Base-by-base conservation (phyloP, 2,888 invertebrate species). In the Tigriopus californicus region DNA sequence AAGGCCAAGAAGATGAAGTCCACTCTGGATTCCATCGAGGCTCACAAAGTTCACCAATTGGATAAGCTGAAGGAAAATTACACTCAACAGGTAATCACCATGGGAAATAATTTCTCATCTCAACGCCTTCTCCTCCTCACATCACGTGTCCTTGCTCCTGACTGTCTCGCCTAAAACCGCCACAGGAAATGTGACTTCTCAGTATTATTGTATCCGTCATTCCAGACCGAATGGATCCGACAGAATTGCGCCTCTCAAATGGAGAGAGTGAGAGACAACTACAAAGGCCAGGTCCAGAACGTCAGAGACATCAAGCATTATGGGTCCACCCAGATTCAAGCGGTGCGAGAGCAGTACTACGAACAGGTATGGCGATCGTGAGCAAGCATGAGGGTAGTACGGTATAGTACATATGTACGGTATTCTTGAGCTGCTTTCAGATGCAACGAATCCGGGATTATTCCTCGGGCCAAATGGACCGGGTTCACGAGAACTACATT, bases 401-500 rank as follows among this genome's bases (percentile, higher is more conserved):
- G 48, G 48, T 41, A 41, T 41, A 12, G 41, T 41, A 12, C 41
- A 41, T 41, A 41, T 12, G 11, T 13, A 41, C 11, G 11, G 11
- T 41, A 41, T 13, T 41, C 13, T 62, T 62, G 64, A 62, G 66
- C 67, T 67, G 63, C 65, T 70, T 71, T 60, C 77, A 91, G 86
- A 85, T 91, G 63, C 84, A 85, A 70, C 81, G 85, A 65, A 90
- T 92, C 42, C 80, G 90, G 61, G 91, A 91, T 68, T 94, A 94
- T 71, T 90, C 92, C 20, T 84, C 85, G 42, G 78, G 81, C 62
- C 91, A 92, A 72, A 76, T 94, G 66, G 88, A 88, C 72, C 87
- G 89, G 83, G 87, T 94, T 4, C 79, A 91, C 62, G 92, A 92
- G 71, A 91, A 90, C 73, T 94, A 94, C 73, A 85, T 91, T 69